These are phyloP conservation scores for Tokudaia tokunoshimensis DNA, from an alignment of 2,797 vertebrate species.

Conservation along the genomic window DNA sequence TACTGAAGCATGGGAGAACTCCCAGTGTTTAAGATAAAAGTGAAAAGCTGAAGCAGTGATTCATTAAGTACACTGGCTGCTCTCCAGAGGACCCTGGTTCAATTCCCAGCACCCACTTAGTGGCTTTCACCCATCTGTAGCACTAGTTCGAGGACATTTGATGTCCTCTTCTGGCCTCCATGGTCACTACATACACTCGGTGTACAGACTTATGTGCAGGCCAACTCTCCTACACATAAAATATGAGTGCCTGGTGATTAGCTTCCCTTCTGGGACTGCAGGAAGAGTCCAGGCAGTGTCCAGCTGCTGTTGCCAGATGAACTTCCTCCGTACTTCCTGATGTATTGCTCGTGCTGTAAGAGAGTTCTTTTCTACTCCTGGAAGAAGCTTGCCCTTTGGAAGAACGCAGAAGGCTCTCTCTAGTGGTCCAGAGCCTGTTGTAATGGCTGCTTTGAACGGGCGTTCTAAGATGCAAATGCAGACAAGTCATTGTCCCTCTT, in stretches of 20 bases:
- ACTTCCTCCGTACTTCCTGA: background rate
- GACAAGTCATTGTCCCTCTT: constrained; percentile 16
- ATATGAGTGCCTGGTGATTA: background rate
- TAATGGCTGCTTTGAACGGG: background rate
- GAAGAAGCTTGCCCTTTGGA: background rate
- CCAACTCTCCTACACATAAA: background rate
- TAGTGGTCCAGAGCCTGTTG: background rate
- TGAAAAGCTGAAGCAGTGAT: too few species aligned
- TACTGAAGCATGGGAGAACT: background rate
- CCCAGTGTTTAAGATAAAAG: background rate
- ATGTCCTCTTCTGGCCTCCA: background rate
- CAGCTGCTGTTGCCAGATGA: background rate
- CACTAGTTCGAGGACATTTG: background rate
- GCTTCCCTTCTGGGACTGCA: background rate
- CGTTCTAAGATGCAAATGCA: background rate
- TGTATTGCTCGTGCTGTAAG: background rate
- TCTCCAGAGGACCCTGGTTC: background rate
- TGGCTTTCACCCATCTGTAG: background rate
- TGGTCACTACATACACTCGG: background rate
- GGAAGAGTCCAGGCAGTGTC: rapidly evolving
- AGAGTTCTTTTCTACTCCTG: background rate
- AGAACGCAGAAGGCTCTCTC: background rate
- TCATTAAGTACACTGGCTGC: background rate
- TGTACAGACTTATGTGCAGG: background rate
- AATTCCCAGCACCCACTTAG: background rate